These are phyloP conservation scores for Hypselothyrea guttata DNA, from an alignment of 2,888 invertebrate genomes.

Conservation along the genomic window DNA sequence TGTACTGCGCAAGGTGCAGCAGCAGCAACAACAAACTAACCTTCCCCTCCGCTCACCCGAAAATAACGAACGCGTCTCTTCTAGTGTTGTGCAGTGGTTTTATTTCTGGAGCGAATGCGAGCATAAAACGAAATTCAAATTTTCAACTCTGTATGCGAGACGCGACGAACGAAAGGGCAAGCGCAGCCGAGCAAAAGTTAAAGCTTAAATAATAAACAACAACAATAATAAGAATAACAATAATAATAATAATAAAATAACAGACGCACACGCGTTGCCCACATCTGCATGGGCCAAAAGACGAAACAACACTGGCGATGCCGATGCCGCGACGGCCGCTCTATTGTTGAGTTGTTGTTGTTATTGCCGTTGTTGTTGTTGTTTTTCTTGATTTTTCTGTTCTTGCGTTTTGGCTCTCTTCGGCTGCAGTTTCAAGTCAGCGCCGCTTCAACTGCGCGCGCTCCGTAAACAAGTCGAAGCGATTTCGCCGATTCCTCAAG, in stretches of 20 bases:
- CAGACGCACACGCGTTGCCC: slow-evolving; percentile 74
- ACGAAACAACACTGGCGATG: slow-evolving; percentile 69
- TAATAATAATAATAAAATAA: slow-evolving; percentile 59
- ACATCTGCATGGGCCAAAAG: slow-evolving; percentile 74
- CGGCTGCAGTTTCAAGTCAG: slow-evolving; percentile 52
- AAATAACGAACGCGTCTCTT: slow-evolving; percentile 43
- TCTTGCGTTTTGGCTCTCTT: slow-evolving; percentile 34
- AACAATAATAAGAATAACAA: slow-evolving; percentile 63
- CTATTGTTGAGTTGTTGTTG: slow-evolving; percentile 32
- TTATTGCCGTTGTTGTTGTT: slow-evolving; percentile 8
- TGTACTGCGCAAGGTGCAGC: slow-evolving; percentile 48
- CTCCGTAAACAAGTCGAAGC: slow-evolving; percentile 75
- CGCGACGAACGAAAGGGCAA: slow-evolving; percentile 65
- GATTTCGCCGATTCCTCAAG: slow-evolving; percentile 78
- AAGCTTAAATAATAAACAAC: slow-evolving; percentile 69
- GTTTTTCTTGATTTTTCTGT: slow-evolving; percentile 12
- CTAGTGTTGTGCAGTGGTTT: slow-evolving; percentile 29
- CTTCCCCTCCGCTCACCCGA: slow-evolving; percentile 47
- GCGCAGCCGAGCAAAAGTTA: slow-evolving; percentile 65
- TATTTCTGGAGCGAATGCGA: slow-evolving; percentile 48
- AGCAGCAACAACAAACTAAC: slow-evolving; percentile 35
- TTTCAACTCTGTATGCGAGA: slow-evolving; percentile 40
- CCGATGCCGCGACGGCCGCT: slow-evolving; percentile 55
- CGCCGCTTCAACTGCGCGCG: slow-evolving; percentile 63
- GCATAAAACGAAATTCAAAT: slow-evolving; percentile 30